Evolutionary conservation across 2,797 vertebrate genomes (phyloP).

Genomic region (Oophaga sylvatica): DNA sequence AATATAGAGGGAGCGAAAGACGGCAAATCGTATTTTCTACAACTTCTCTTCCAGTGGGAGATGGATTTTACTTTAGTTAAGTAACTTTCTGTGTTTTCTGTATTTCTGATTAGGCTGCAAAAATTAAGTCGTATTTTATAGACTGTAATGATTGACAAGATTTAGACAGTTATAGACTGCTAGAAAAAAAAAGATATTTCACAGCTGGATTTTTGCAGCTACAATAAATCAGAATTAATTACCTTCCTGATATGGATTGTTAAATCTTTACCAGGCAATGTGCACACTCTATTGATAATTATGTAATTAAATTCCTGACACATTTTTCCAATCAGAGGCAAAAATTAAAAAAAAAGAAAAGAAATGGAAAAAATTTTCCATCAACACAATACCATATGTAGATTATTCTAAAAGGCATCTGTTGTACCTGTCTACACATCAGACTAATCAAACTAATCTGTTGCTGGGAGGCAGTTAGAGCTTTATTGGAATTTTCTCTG

Average conservation of each 20-base stretch:
- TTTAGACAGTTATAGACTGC: constrained; percentile 4
- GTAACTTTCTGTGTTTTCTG: neutral
- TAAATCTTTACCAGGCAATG: neutral
- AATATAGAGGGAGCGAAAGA: neutral
- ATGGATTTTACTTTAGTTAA: neutral
- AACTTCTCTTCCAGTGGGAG: neutral
- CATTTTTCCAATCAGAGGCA: neutral
- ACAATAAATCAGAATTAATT: neutral
- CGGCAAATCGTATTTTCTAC: neutral
- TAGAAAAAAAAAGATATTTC: neutral
- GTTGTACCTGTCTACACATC: too few species aligned
- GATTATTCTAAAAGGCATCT: too few species aligned
- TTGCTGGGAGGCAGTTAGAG: neutral
- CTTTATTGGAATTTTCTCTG: neutral
- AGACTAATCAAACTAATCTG: neutral
- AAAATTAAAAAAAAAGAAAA: neutral
- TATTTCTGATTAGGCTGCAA: neutral
- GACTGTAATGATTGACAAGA: neutral
- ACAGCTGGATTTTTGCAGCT: neutral
- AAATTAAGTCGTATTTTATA: neutral
- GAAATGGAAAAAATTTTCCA: neutral
- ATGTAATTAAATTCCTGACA: neutral
- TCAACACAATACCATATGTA: neutral
- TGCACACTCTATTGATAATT: neutral
- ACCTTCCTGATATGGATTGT: neutral